Evolutionary conservation across 1,140 invertebrate species (phyloP).

Genomic region (Nephila pilipes): DNA sequence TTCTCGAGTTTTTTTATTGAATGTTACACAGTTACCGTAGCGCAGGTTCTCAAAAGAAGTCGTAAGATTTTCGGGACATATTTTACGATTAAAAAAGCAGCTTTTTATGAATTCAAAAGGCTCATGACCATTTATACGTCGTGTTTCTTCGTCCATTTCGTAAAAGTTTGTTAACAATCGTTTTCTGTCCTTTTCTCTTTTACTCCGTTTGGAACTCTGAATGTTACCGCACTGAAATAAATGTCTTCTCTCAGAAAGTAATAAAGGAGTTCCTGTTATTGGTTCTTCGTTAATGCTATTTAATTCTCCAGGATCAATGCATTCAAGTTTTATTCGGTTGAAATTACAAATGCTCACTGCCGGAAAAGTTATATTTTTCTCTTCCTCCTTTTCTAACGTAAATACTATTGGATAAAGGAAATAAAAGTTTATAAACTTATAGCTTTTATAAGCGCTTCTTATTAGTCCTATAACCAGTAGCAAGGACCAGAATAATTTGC

Average conservation of each 20-base stretch:
- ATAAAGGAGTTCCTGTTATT: background rate
- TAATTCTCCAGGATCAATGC: background rate
- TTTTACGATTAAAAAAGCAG: background rate
- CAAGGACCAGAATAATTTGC: no score
- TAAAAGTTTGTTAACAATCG: background rate
- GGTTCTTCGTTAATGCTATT: background rate
- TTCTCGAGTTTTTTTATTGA: background rate
- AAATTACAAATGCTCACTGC: constrained; percentile 61
- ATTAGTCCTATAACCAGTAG: no score
- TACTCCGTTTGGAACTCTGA: no score
- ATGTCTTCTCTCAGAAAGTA: background rate
- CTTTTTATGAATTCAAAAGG: background rate
- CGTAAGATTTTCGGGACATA: background rate
- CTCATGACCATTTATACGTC: background rate
- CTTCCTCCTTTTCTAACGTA: background rate
- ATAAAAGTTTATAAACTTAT: constrained; percentile 20
- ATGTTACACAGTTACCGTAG: constrained; percentile 39
- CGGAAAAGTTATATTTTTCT: background rate
- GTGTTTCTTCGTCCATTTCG: background rate
- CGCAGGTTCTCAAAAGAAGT: constrained; percentile 17
- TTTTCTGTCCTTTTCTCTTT: background rate
- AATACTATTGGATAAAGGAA: constrained; percentile 26
- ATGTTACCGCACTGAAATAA: background rate
- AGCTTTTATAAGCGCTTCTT: no score
- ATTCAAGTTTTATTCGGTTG: constrained; percentile 10